These are phyloP conservation scores for Copidosoma aretas DNA, from an alignment of 2,888 invertebrate species.

Conservation along the genomic window DNA sequence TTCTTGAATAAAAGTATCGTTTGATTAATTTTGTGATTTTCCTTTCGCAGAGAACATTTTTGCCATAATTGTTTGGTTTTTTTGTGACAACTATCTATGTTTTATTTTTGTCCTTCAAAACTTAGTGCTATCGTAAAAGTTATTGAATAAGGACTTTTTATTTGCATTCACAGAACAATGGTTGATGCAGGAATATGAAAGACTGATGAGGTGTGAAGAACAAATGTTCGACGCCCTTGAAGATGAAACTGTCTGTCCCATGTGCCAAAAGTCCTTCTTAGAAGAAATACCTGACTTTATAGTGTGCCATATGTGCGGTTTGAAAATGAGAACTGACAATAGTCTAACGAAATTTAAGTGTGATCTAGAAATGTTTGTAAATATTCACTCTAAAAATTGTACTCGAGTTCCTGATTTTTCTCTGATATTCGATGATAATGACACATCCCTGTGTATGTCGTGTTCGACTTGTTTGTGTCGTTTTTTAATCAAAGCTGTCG, in stretches of 20 bases:
- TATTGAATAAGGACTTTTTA: not conserved
- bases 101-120: too few relatives aligned
- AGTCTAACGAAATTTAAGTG: conserved; percentile 48
- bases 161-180: conserved; percentile 51
- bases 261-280: conserved; percentile 56
- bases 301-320: conserved; percentile 51
- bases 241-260: conserved; percentile 58
- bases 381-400: conserved; percentile 50
- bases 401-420: conserved; percentile 51
- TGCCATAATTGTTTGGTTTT: too few relatives aligned
- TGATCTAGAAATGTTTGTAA: conserved; percentile 47
- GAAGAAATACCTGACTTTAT: conserved; percentile 45
- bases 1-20: not conserved
- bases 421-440: conserved; percentile 49
- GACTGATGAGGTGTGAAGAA: conserved; percentile 52
- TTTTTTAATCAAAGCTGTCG: conserved; percentile 19
- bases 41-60: not conserved
- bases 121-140: too few relatives aligned
- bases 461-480: conserved; percentile 47
- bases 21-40: conserved; percentile 1
- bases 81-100: too few relatives aligned
- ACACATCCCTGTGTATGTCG: conserved; percentile 47
- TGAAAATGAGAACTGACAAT: conserved; percentile 46
- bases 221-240: conserved; percentile 49
- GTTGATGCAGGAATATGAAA: conserved; percentile 58